Evolutionary conservation across 2,888 invertebrate species (phyloP).

Genomic region (Aphodius granarius): DNA sequence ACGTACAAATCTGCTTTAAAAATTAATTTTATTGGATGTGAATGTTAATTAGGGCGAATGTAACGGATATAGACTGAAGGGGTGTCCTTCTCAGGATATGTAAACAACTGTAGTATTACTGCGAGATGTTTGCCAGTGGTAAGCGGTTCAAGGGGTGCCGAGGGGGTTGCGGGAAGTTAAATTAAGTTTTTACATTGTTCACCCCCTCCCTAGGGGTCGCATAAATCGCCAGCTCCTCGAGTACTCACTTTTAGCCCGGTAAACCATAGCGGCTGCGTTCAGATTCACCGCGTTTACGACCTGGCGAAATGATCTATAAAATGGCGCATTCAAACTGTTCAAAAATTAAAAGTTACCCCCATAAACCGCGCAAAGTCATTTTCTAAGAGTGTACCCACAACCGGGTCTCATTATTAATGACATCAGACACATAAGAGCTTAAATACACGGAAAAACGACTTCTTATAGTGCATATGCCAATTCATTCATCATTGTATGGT

Average conservation of each 20-base stretch:
- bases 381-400: not conserved
- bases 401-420: not conserved
- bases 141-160: not conserved
- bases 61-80: not conserved
- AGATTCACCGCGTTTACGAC: slow-evolving; percentile 9
- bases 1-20: no score
- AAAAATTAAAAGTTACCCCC: slow-evolving; percentile 12
- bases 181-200: slow-evolving; percentile 8
- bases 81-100: not conserved
- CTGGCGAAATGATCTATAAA: slow-evolving; percentile 11
- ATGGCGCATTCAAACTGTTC: slow-evolving; percentile 9
- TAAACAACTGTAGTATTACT: not conserved
- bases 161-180: not conserved
- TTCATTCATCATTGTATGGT: no score
- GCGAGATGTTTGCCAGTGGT: not conserved
- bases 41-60: not conserved
- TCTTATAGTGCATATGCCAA: no score
- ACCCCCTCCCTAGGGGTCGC: not conserved
- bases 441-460: not conserved
- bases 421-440: not conserved
- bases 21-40: not conserved
- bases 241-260: not conserved
- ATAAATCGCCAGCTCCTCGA: slow-evolving; percentile 6
- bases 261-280: not conserved
- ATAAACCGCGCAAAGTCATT: not conserved